Conservation (phyloP, 2,888 invertebrate genomes). For the Chalcosyrphus nemorum region DNA sequence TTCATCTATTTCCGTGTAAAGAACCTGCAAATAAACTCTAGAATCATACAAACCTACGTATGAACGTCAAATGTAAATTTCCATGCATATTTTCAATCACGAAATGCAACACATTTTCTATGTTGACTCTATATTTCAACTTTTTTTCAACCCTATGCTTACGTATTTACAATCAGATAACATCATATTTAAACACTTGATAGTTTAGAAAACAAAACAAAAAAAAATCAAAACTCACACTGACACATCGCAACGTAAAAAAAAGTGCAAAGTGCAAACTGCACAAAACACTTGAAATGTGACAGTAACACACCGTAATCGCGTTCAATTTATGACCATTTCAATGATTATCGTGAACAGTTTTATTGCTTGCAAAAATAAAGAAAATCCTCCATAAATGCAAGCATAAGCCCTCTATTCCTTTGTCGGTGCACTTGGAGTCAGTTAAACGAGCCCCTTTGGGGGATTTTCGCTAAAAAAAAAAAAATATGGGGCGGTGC, state of each 20-base stretch:
- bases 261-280: slow-evolving; percentile 21
- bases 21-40: too few relatives aligned
- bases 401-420: slow-evolving; percentile 55
- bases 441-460: slow-evolving; percentile 12
- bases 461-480: slow-evolving; percentile 8
- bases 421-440: slow-evolving; percentile 67
- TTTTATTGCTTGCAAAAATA: slow-evolving; percentile 57
- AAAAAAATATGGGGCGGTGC: slow-evolving; percentile 28
- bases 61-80: too few relatives aligned
- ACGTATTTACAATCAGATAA: background rate
- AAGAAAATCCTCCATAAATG: slow-evolving; percentile 59
- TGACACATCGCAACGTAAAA: background rate
- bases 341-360: slow-evolving; percentile 63
- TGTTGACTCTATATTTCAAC: too few relatives aligned
- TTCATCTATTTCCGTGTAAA: too few relatives aligned
- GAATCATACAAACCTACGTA: too few relatives aligned
- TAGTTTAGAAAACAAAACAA: too few relatives aligned
- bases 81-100: background rate
- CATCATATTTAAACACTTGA: background rate
- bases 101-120: background rate
- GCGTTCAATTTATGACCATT: slow-evolving; percentile 60
- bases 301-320: slow-evolving; percentile 49
- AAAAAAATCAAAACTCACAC: background rate
- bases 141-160: background rate
- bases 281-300: slow-evolving; percentile 56